Percentiles rank a stretch among this genome's conserved stretches.
phyloP scores from a whole-genome alignment of 1,140 invertebrate genomes.

The Papilio helenus region DNA sequence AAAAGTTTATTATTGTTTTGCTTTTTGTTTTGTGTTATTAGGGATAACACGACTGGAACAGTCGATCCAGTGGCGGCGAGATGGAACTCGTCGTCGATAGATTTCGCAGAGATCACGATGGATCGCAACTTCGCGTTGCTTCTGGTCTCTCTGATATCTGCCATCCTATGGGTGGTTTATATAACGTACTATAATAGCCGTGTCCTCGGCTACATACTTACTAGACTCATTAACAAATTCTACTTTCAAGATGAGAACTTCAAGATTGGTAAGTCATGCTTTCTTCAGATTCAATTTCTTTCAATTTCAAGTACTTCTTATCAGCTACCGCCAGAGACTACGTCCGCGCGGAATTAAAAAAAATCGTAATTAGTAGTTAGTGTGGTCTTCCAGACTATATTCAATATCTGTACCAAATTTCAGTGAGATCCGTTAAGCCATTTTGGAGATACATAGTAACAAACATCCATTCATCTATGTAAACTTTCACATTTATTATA shows the following conservation, averaged over 20 bases:
- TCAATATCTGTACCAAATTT: no score
- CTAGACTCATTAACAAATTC: slow-evolving; percentile 94
- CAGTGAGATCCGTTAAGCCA: no score
- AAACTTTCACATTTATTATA: no score
- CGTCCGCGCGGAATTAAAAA: no score
- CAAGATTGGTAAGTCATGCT: slow-evolving; percentile 90
- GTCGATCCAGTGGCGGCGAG: slow-evolving; percentile 79
- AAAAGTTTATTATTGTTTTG: slow-evolving; percentile 58
- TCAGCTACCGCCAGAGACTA: no score
- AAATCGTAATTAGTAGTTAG: no score
- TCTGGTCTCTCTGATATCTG: slow-evolving; percentile 90
- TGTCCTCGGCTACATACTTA: slow-evolving; percentile 94
- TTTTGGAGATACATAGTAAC: no score
- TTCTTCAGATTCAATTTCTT: slow-evolving; percentile 1
- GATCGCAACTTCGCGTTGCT: slow-evolving; percentile 91
- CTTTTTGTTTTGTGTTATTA: slow-evolving; percentile 53
- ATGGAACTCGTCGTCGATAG: slow-evolving; percentile 84
- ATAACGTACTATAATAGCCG: slow-evolving; percentile 98
- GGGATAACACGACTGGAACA: slow-evolving; percentile 74
- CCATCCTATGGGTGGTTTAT: slow-evolving; percentile 95
- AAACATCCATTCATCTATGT: no score
- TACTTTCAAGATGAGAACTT: slow-evolving; percentile 93
- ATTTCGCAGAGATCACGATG: slow-evolving; percentile 89
- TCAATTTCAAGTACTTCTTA: neutral
- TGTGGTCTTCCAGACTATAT: no score